Percentiles rank a stretch among this genome's conserved stretches.
Evolutionary conservation across 2,113 vertebrate species (phyloP).

Genomic region (Hippocampus abdominalis): DNA sequence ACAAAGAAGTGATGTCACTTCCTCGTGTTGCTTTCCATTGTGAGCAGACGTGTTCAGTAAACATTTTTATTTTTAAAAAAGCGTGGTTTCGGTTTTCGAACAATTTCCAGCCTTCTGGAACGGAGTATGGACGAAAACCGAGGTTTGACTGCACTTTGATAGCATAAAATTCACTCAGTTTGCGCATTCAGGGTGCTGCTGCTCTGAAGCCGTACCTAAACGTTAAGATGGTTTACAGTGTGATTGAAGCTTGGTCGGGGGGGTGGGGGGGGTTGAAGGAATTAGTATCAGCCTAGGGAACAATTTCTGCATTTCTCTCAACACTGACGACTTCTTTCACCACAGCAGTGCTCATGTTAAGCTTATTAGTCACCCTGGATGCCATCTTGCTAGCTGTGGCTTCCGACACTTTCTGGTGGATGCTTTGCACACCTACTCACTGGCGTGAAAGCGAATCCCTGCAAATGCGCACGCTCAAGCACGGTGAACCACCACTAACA

Average conservation of each 20-base stretch:
- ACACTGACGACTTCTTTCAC: constrained; percentile 63
- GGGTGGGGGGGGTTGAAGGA: constrained; percentile 67
- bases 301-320: constrained; percentile 70
- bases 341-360: constrained; percentile 75
- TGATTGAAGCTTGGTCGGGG: constrained; percentile 66
- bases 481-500: constrained; percentile 59
- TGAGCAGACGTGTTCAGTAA: too few species aligned
- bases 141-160: too few species aligned
- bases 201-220: constrained; percentile 50
- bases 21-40: too few species aligned
- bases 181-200: not conserved
- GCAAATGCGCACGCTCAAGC: constrained; percentile 63
- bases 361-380: constrained; percentile 80
- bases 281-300: constrained; percentile 69
- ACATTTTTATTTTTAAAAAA: too few species aligned
- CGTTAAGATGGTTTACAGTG: constrained; percentile 65
- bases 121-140: too few species aligned
- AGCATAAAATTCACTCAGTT: not conserved
- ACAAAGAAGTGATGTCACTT: too few species aligned
- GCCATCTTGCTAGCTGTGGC: constrained; percentile 76
- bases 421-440: constrained; percentile 76
- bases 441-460: constrained; percentile 62
- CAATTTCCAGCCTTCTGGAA: too few species aligned
- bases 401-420: constrained; percentile 77
- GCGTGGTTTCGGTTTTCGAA: too few species aligned